Evolutionary conservation across 2,113 vertebrate species (phyloP).

Genomic region (Etia nguti): DNA sequence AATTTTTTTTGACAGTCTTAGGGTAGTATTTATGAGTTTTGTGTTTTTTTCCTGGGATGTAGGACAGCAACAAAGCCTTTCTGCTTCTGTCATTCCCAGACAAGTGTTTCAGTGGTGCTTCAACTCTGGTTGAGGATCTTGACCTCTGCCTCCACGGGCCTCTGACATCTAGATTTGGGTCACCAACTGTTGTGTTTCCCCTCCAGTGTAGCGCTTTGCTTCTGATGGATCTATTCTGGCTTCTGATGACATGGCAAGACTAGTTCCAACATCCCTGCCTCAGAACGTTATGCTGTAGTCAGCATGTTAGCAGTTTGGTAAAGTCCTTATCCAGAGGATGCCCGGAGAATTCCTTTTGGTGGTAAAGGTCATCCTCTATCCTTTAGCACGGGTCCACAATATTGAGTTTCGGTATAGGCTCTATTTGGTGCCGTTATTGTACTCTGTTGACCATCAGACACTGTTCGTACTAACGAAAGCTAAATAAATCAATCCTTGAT

Average conservation of each 20-base stretch:
- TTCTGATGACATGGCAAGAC: not conserved
- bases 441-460: not conserved
- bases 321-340: not conserved
- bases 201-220: not conserved
- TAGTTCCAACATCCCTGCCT: not conserved
- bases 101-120: not conserved
- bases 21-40: not conserved
- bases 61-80: not conserved
- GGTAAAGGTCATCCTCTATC: not conserved
- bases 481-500: not conserved
- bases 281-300: not conserved
- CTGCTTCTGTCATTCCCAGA: not conserved
- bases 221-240: not conserved
- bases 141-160: not conserved
- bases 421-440: not conserved
- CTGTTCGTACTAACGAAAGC: not conserved
- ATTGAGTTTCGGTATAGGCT: not conserved
- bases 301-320: not conserved
- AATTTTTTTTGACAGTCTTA: constrained; percentile 2
- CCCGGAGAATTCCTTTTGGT: not conserved
- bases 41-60: not conserved
- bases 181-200: not conserved
- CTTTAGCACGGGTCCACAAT: not conserved
- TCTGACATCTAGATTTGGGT: not conserved
- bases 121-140: not conserved